Evolutionary conservation across 2,888 invertebrate species (phyloP), one percentile per base, ranked within the genome.

Genomic region (Elmis aenea): DNA sequence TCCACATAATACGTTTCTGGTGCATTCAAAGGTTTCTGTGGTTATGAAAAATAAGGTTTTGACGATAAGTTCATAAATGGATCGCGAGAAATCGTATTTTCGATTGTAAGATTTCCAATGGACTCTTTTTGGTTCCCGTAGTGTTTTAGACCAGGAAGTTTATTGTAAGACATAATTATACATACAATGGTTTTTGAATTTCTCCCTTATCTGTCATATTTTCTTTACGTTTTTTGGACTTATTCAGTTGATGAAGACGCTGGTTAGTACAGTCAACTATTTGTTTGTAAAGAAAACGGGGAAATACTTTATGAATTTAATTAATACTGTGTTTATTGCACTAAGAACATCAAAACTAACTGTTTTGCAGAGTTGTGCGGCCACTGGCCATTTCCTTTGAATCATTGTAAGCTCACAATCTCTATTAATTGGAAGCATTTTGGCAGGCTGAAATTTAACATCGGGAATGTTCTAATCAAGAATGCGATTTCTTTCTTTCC

Each of bases 91-190:
- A 40, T 40, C 8, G 29, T 14, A 9, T 25, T 30, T 30, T 26
- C 26, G 3, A 30, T 35, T 25, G 26, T 10, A 21, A 16, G 11
- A 26, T 34, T 39, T 21, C 34, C 39, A 14, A 39, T 11, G n/a
- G 39, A 34, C 12, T 34, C 13, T 21, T 25, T 34, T 29, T 13
- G 2, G 15, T 22, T 26, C 34, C 39, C 34, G 13, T 39, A 39
- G 21, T 39, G 13, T 26, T 34, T 29, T 11, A 29, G 15, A 8
- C 13, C 13, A 12, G 30, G 30, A 2, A 34, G 22, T n/a, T 13
- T n/a, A 30, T 39, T 39, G 23, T 34, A 39, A 9, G 39, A 34
- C 39, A 35, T 39, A 21, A 39, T 30, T 6, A 38, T 29, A 11
- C 14, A 24, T 33, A 15, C 33, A 13, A 38, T 13, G 33, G 10